phyloP scores from a whole-genome alignment of 1,140 invertebrate genomes.

The Sitobion miscanthi region DNA sequence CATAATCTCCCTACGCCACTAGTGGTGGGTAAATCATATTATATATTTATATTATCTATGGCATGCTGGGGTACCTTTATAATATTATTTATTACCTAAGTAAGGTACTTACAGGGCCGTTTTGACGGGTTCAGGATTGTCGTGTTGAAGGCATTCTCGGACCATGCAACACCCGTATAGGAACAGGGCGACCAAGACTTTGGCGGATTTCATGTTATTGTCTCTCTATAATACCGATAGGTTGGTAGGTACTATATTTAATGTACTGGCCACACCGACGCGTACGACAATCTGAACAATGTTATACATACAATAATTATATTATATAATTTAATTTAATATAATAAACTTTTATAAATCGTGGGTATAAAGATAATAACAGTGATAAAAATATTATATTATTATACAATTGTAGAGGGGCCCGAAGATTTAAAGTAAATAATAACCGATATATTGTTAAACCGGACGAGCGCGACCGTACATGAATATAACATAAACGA shows the following conservation, averaged over 20 bases:
- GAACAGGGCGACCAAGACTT: background rate
- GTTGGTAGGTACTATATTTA: background rate
- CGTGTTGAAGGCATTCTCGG: slow-evolving; percentile 28
- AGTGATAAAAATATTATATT: background rate
- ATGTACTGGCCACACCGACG: background rate
- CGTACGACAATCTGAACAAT: background rate
- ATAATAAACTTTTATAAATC: background rate
- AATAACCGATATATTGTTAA: background rate
- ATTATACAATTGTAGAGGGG: background rate
- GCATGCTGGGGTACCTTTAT: background rate
- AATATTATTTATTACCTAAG: background rate
- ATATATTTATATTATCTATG: background rate
- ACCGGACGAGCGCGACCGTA: background rate
- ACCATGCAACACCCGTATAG: background rate
- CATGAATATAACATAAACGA: background rate
- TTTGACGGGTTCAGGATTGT: slow-evolving; percentile 28
- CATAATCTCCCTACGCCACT: too few relatives aligned
- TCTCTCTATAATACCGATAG: background rate
- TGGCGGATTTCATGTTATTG: slow-evolving; percentile 17
- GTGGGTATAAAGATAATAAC: background rate
- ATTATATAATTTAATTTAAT: background rate
- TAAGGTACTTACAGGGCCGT: slow-evolving; percentile 38
- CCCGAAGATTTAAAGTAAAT: background rate
- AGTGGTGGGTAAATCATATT: too few relatives aligned
- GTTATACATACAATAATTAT: background rate